A percentile compares a stretch with the other conserved stretches of the same genome.
Evolutionary conservation across 2,797 vertebrate genomes (phyloP).

Genomic region (Bradypodion pumilum): DNA sequence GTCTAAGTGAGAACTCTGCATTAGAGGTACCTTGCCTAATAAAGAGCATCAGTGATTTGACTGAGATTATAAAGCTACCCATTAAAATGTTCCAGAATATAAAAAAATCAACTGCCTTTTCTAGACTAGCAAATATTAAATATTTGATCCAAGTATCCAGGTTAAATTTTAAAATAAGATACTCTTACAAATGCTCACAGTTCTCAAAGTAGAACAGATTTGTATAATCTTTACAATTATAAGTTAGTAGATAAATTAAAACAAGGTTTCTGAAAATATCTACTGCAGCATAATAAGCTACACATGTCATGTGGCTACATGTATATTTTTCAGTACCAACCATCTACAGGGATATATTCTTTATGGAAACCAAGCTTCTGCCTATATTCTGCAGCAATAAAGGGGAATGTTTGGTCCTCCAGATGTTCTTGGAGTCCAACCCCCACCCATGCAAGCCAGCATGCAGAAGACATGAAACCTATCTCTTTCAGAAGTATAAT

Average conservation of each 20-base stretch:
- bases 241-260: slow-evolving; percentile 19
- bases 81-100: slow-evolving; percentile 18
- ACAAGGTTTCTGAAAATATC: not conserved
- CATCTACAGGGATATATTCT: not conserved
- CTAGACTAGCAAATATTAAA: not conserved
- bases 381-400: not conserved
- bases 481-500: too few relatives aligned
- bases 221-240: slow-evolving; percentile 12
- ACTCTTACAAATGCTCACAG: slow-evolving; percentile 1
- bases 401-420: not conserved
- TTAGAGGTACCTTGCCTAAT: slow-evolving; percentile 24
- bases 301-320: not conserved
- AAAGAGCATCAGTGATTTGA: slow-evolving; percentile 23
- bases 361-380: not conserved
- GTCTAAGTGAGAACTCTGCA: not conserved
- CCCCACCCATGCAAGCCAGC: not conserved
- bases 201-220: not conserved
- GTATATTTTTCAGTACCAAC: not conserved
- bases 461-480: not conserved
- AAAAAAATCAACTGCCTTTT: not conserved
- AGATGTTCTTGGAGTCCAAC: not conserved
- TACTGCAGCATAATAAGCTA: not conserved
- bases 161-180: not conserved
- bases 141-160: slow-evolving; percentile 20
- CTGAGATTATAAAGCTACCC: slow-evolving; percentile 17